These are phyloP conservation scores for Adelognathus sp. DNA, from an alignment of 2,888 invertebrate genomes.

Conservation along the genomic window DNA sequence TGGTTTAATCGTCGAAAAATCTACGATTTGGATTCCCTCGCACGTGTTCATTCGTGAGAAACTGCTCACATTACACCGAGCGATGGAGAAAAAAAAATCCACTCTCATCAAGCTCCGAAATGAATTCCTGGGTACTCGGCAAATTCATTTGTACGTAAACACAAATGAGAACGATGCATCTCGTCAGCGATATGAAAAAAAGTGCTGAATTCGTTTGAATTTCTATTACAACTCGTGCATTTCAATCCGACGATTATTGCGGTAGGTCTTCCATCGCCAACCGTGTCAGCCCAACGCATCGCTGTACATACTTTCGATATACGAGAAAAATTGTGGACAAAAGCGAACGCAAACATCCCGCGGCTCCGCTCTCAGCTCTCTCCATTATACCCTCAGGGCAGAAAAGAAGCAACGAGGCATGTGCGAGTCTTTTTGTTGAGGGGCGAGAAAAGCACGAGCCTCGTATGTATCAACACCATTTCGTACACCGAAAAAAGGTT, in stretches of 20 bases:
- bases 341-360: neutral
- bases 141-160: neutral
- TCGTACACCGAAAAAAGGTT: too few species aligned
- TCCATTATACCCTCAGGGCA: constrained; percentile 13
- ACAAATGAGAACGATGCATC: neutral
- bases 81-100: neutral
- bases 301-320: neutral
- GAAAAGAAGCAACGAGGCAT: neutral
- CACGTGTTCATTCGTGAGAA: neutral
- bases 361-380: neutral
- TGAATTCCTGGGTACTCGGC: neutral
- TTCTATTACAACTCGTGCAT: neutral
- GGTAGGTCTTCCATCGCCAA: neutral
- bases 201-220: neutral
- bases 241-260: neutral
- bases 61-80: neutral
- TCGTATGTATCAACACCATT: neutral
- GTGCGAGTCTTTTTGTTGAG: constrained; percentile 29
- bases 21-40: neutral
- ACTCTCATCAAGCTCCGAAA: neutral
- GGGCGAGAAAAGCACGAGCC: constrained; percentile 46
- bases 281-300: neutral
- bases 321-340: neutral
- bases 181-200: neutral
- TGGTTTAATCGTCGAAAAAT: too few species aligned